Evolutionary conservation across 2,113 vertebrate species (phyloP), one percentile per base, ranked within the genome.

Genomic region (Mastomys coucha): DNA sequence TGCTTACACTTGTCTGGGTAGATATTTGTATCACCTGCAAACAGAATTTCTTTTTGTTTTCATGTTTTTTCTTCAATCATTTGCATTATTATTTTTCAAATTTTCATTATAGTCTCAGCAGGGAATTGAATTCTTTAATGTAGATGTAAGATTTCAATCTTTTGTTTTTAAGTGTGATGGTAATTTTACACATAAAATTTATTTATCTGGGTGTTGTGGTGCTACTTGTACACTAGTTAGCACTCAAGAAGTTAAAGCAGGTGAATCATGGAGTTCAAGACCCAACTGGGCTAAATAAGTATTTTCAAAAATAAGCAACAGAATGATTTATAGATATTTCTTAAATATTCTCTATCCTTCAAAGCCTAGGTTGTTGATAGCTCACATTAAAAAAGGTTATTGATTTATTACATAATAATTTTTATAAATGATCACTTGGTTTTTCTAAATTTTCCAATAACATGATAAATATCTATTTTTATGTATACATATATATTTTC

Each of bases 1-100:
- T 89, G 51, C 33, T n/a, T 45, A 70, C 17, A n/a, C 14, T 58
- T 86, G 24, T 95, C 45, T 67, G 33, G 49, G n/a, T 60, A 93
- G 19, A 60, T 56, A 85, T 63, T 31, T 53, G 49, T 92, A 22
- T 60, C 31, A 96, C 72, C 31, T 87, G n/a, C 31, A 90, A 95
- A 87, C 53, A 65, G 2, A 86, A 28, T 67, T 67, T 67, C 4
- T 67, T 67, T 67, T 80, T 16, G 58, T 86, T 80, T 53, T 53
- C 5, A 19, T 45, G 5, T 1, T 14, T 70, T 63, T 60, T 77
- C 26, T 63, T 77, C 39, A 5, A 63, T 73, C 14, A n/a, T 8
- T 45, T 73, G 17, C 31, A 51, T 75, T 75, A 75, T 14, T 81
- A 8, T 19, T 81, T 19, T 49, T 75, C 42, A 58, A 63, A 60